Base-by-base conservation (phyloP, 2,888 invertebrate genomes). In the Monoplex corrugatus region DNA sequence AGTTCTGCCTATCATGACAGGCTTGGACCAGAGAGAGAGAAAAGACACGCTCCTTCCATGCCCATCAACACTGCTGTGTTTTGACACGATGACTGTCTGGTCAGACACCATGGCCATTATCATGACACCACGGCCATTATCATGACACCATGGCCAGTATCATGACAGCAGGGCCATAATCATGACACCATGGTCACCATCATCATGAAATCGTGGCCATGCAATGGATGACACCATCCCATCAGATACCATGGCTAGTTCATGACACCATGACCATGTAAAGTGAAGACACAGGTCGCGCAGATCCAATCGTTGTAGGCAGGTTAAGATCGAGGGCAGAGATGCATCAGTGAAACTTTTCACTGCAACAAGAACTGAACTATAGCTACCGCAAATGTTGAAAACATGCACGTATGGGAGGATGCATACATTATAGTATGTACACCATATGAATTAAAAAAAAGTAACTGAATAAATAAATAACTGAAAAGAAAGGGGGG, bases 261-360 rank as follows among this genome's bases (percentile, higher is more conserved):
- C n/a, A n/a, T n/a, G n/a, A n/a, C n/a, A n/a, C n/a, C n/a, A n/a
- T n/a, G n/a, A n/a, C n/a, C n/a, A n/a, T n/a, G n/a, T n/a, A n/a
- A n/a, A n/a, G n/a, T n/a, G n/a, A n/a, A 72, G 72, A 72, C 72
- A 72, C 72, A 0, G 19, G 44, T 82, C 82, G 45, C 44, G 82
- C 82, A 13, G 23, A 82, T 82, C 82, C 45, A 45, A 82, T 82
- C 82, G 82, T 82, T 82, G 82, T 82, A 82, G 82, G 82, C 32
- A 44, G 32, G 44, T 19, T 32, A 44, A 43, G 43, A 43, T n/a
- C 38, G 45, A 44, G 82, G 82, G 72, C 40, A 82, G 82, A 82
- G 82, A 82, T 1, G 82, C 6, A 28, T n/a, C 45, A 82, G 82
- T n/a, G 44, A 82, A 8, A 82, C 5, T 2, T 13, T 44, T 82